phyloP scores from a whole-genome alignment of 1,140 invertebrate genomes.

The Zaprionus inermis region DNA sequence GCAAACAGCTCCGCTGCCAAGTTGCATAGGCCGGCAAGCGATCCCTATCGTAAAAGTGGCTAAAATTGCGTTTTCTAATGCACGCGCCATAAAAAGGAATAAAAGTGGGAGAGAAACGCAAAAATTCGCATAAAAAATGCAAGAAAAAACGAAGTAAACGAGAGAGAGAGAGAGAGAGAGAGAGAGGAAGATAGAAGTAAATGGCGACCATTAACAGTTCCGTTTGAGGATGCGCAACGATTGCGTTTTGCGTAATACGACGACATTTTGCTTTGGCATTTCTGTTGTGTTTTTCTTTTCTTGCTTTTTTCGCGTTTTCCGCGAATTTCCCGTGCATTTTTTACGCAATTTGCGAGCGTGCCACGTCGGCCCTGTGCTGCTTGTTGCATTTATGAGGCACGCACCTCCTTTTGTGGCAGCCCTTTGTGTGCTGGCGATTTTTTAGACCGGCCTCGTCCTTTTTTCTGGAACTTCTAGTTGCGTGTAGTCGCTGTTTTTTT shows the following conservation, averaged over 20 bases:
- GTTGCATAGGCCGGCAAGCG: conserved; percentile 17
- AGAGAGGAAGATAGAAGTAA: conserved; percentile 9
- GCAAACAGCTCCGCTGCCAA: not conserved
- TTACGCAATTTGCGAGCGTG: conserved; percentile 34
- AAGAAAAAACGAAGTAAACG: conserved; percentile 13
- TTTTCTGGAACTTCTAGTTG: conserved; percentile 73
- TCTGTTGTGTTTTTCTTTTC: conserved; percentile 6
- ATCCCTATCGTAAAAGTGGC: conserved; percentile 33
- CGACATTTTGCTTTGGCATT: not conserved
- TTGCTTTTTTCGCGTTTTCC: conserved; percentile 16
- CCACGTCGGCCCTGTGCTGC: not conserved
- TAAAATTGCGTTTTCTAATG: conserved; percentile 17
- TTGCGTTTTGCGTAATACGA: conserved; percentile 65
- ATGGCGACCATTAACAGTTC: conserved; percentile 15
- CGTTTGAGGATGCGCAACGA: conserved; percentile 16
- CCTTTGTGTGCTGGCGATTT: conserved; percentile 44
- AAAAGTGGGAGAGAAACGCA: conserved; percentile 3
- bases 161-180: not conserved
- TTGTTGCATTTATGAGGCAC: conserved; percentile 22
- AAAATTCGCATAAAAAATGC: conserved; percentile 14
- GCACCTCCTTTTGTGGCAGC: conserved; percentile 41
- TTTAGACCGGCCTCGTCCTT: conserved; percentile 37
- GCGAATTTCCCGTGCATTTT: conserved; percentile 37
- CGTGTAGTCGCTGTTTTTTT: conserved; percentile 48
- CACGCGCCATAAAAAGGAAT: conserved; percentile 28